A percentile compares a stretch with the other conserved stretches of the same genome.
Evolutionary conservation across 2,113 vertebrate genomes (phyloP).

Genomic region (Strix uralensis): DNA sequence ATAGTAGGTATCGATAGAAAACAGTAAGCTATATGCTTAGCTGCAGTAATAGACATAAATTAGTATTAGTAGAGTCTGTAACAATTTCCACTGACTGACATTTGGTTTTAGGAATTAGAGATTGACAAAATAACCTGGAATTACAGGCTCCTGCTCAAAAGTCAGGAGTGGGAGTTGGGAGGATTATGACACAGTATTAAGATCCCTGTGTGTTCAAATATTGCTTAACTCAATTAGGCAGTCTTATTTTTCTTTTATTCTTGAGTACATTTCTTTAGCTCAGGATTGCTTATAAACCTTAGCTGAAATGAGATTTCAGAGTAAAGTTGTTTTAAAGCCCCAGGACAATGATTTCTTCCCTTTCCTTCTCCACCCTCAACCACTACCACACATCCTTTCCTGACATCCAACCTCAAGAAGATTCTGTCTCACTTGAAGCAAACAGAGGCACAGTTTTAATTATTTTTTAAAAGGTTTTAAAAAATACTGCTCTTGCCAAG

Average conservation of each 20-base stretch:
- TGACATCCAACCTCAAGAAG: neutral
- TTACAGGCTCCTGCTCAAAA: neutral
- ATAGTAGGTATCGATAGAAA: neutral
- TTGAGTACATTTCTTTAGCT: neutral
- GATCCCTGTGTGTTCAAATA: neutral
- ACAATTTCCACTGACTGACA: neutral
- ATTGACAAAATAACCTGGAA: neutral
- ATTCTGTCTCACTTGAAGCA: neutral
- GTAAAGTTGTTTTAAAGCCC: neutral
- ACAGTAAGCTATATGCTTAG: neutral
- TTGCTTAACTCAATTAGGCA: neutral
- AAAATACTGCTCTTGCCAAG: neutral
- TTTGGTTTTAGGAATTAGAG: neutral
- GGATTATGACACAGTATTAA: neutral
- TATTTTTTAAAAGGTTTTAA: neutral
- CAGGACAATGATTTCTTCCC: neutral
- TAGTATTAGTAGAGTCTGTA: neutral
- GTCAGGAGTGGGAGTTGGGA: neutral
- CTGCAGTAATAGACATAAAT: neutral
- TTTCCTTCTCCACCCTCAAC: neutral
- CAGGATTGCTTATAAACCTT: neutral
- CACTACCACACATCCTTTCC: neutral
- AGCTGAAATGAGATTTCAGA: neutral
- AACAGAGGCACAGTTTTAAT: neutral
- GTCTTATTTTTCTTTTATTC: neutral